phyloP scores from a whole-genome alignment of 2,797 vertebrate species.

The Smutsia temminckii region DNA sequence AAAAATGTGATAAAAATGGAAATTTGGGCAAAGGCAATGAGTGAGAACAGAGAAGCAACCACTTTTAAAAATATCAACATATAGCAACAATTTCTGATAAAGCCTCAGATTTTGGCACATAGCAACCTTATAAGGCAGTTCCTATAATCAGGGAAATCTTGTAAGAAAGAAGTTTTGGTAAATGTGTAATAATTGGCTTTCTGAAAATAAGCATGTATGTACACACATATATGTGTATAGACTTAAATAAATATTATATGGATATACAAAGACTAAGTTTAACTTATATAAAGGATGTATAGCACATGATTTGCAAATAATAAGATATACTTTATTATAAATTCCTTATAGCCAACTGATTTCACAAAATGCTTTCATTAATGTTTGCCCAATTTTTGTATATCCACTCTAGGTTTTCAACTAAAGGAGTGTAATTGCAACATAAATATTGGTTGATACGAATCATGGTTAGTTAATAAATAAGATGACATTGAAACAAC shows the following conservation, averaged over 20 bases:
- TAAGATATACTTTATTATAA: neutral
- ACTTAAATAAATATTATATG: neutral
- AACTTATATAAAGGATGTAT: neutral
- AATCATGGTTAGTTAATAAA: neutral
- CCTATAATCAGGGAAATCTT: neutral
- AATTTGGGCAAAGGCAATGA: neutral
- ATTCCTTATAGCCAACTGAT: neutral
- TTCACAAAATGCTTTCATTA: neutral
- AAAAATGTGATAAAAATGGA: neutral
- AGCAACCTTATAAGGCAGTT: neutral
- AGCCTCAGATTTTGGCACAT: neutral
- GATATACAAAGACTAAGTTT: neutral
- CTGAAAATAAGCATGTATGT: neutral
- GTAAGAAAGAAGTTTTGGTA: neutral
- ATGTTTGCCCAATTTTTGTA: neutral
- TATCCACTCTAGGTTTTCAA: neutral
- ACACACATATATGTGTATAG: neutral
- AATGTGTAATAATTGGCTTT: neutral
- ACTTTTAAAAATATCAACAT: slow-evolving; percentile 1
- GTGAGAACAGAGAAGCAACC: neutral
- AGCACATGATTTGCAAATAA: neutral
- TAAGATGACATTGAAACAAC: neutral
- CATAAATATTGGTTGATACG: neutral
- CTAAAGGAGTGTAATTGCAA: neutral
- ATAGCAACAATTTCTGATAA: neutral